phyloP scores from a whole-genome alignment of 2,888 invertebrate species.

The Maniola hyperantus region DNA sequence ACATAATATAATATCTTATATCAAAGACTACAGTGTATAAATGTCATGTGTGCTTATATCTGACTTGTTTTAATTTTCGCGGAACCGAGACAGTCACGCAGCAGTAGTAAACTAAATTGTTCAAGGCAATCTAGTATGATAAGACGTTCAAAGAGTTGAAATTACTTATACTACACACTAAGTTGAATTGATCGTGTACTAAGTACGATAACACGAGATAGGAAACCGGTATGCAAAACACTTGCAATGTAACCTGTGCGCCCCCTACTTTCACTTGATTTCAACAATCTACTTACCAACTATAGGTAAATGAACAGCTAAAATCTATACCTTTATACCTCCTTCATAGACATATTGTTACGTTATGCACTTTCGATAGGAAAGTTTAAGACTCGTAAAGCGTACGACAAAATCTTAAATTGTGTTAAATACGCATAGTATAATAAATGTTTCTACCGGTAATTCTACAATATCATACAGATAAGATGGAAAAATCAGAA shows the following conservation, averaged over 20 bases:
- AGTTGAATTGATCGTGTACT: background rate
- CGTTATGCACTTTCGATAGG: background rate
- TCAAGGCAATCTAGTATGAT: constrained; percentile 19
- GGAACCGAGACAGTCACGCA: background rate
- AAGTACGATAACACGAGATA: constrained; percentile 14
- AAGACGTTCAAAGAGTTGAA: constrained; percentile 1
- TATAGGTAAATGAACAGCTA: constrained; percentile 10
- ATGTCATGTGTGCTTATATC: background rate
- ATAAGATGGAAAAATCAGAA: no score
- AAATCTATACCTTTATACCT: background rate
- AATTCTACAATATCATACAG: no score
- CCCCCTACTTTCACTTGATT: constrained; percentile 24
- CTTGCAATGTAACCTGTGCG: constrained; percentile 13
- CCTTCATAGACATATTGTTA: background rate
- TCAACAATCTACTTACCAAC: constrained; percentile 7
- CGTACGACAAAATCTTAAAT: background rate
- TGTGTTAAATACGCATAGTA: no score
- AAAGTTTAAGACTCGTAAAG: background rate
- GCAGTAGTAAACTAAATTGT: background rate
- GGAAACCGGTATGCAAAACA: constrained; percentile 21
- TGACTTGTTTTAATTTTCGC: background rate
- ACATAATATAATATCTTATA: background rate
- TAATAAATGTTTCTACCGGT: no score
- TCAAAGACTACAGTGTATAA: no score
- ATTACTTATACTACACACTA: background rate